Evolutionary conservation across 2,888 invertebrate species (phyloP), one percentile per base, ranked within the genome.

Genomic region (Vandiemenella viatica): DNA sequence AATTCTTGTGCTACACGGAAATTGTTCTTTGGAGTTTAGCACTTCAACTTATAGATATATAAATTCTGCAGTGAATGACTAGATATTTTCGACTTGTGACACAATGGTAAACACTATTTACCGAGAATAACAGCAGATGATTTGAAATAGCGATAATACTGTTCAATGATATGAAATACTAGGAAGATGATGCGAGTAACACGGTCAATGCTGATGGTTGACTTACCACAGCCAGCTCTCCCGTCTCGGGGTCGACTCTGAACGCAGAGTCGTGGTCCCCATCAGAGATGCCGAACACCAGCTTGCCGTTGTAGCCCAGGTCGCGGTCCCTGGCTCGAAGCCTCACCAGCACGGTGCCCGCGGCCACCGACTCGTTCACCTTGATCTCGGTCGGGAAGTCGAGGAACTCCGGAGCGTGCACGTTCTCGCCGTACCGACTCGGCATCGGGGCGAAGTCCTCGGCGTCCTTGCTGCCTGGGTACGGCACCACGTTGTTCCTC

Each of bases 231-330:
- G 83, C 82, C 8, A 96, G 69, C 57, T 87, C 86, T 0, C 92
- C 93, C 2, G 77, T 80, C 55, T 87, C 85, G 42, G 85, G 83
- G 62, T 95, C 91, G 42, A 95, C 75, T 37, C 83, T 77, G 65
- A 92, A 91, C 1, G 84, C 83, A 0, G 89, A 87, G 63, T 87
- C 87, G 20, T 77, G 71, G 61, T 90, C 88, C 1, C 91, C 91
- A 38, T 80, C 79, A 0, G 88, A 83, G 55, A 93, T 83, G 0
- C 84, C 87, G 65, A 80, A 96, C 2, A 87, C 80, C n/a, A 97
- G 70, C 58, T 89, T 79, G 0, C 95, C 95, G 65, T 92, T 91
- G 66, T 89, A 91, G 8, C 93, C 93, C 40, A 85, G 73, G 65
- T 95, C 95, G 32, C 85, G 74, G 64, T 93, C 93, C 42, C 80